Evolutionary conservation across 1,140 invertebrate species (phyloP), one percentile per base, ranked within the genome.

Genomic region (Drosophila pectinifera): DNA sequence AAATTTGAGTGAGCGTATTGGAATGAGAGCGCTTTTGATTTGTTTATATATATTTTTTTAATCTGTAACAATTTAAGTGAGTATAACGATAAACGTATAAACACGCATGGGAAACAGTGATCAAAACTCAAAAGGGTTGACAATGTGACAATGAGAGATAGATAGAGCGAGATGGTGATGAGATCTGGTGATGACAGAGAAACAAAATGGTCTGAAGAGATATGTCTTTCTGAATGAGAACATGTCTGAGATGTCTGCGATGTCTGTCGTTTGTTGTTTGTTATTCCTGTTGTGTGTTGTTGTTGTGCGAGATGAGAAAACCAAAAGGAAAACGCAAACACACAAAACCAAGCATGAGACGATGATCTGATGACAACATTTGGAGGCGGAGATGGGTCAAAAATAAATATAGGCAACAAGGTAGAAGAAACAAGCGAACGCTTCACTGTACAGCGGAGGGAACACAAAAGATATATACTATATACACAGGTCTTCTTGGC

Each of bases 1-100:
- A 88, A 83, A 78, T 78, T 89, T 89, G 56, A 90, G 77, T 90
- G 85, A 89, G 68, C 76, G 63, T 65, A 22, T 75, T 70, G 56
- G 56, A 74, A 79, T 80, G 73, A 76, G 39, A 80, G 73, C 81
- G 63, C 63, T 58, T 67, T 73, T 48, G 28, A 61, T 76, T 77
- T 41, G 41, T 39, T 59, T 45, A 36, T 11, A 36, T 51, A 55
- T 61, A 46, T 42, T 39, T 46, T 63, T 77, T 20, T 39, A 80
- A 67, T 53, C 34, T 53, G 18, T 54, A 64, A 58, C 74, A 70
- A 61, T 53, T 67, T 54, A 57, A 76, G 63, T 72, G 63, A 57
- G 59, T 76, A 67, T 43, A 78, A 78, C 75, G 79, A 65, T 67
- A 59, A 85, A 88, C 84, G 83, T 69, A 45, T 72, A 86, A 86